Conservation (phyloP, 2,797 vertebrate species). For the Sternarchorhynchus goeldii region DNA sequence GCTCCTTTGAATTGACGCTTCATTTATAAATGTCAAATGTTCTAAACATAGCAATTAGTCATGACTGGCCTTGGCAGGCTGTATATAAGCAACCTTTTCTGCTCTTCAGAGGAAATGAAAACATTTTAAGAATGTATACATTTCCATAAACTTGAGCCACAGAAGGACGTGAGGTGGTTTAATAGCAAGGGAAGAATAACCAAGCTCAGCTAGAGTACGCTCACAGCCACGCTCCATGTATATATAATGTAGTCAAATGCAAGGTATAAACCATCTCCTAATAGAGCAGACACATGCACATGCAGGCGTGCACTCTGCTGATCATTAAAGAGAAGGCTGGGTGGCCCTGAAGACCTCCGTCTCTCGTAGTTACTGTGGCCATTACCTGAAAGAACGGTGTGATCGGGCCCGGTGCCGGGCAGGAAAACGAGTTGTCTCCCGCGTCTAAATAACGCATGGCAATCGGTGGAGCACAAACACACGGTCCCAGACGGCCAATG, state of each 20-base stretch:
- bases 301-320: not conserved
- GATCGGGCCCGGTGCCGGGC: slow-evolving; percentile 5
- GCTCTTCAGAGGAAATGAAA: slow-evolving; percentile 39
- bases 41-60: slow-evolving; percentile 60
- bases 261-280: not conserved
- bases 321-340: slow-evolving; percentile 33
- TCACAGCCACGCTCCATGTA: not conserved
- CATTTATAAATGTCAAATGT: slow-evolving; percentile 59
- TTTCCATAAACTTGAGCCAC: slow-evolving; percentile 42
- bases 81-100: slow-evolving; percentile 47
- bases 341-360: slow-evolving; percentile 23
- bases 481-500: slow-evolving; percentile 62
- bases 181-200: slow-evolving; percentile 39
- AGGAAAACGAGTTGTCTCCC: slow-evolving; percentile 65
- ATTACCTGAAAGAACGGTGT: slow-evolving; percentile 27
- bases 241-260: not conserved
- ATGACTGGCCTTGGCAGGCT: slow-evolving; percentile 47
- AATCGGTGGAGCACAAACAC: slow-evolving; percentile 69
- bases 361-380: slow-evolving; percentile 20
- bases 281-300: slow-evolving; percentile 5
- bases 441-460: slow-evolving; percentile 77
- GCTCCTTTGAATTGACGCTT: slow-evolving; percentile 53
- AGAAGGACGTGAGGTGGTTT: slow-evolving; percentile 39
- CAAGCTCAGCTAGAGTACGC: not conserved
- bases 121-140: slow-evolving; percentile 33